phyloP scores from a whole-genome alignment of 2,797 vertebrate genomes.

The Mallotus villosus region DNA sequence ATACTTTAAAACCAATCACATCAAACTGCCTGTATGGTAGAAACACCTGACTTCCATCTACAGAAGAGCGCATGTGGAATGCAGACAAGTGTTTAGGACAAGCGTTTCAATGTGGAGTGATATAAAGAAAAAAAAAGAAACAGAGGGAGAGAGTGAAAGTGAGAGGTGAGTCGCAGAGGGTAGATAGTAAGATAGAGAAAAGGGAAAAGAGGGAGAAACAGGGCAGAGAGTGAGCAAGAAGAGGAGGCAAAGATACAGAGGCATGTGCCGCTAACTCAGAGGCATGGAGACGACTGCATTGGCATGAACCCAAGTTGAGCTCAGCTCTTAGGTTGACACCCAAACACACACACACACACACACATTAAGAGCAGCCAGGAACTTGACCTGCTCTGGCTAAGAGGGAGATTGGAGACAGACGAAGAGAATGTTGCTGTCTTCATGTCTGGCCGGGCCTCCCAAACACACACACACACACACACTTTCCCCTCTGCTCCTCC shows the following conservation, averaged over 20 bases:
- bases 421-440: constrained; percentile 10
- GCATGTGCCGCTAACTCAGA: background rate
- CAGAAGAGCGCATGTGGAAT: background rate
- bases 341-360: constrained; percentile 8
- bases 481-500: background rate
- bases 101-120: background rate
- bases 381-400: constrained; percentile 21
- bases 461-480: background rate
- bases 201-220: too few relatives aligned
- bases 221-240: background rate
- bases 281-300: constrained; percentile 19
- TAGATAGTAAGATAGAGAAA: background rate
- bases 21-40: too few relatives aligned
- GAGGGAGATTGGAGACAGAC: background rate
- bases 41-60: too few relatives aligned
- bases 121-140: background rate
- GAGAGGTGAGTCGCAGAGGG: background rate
- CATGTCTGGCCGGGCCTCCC: background rate
- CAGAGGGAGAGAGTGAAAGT: background rate
- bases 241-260: background rate
- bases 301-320: constrained; percentile 11
- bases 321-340: constrained; percentile 8
- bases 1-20: too few relatives aligned
- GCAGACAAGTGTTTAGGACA: too few relatives aligned
- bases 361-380: background rate